A percentile compares a stretch with the other conserved stretches of the same genome.
Evolutionary conservation across 2,113 vertebrate genomes (phyloP).

Genomic region (Lampris megalopsis): DNA sequence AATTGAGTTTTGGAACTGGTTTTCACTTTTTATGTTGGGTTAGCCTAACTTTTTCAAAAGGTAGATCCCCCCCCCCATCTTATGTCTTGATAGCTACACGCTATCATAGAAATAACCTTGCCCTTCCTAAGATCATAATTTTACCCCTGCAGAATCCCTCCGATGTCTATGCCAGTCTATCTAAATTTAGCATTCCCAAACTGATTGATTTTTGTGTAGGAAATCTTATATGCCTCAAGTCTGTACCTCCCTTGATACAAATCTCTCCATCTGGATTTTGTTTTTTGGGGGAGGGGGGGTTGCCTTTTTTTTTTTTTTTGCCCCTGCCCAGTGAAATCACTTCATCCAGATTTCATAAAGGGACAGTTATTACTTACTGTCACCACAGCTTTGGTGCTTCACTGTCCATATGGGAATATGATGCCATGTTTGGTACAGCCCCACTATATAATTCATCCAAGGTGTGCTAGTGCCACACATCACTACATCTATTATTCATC

Average conservation of each 20-base stretch:
- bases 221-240: conserved; percentile 62
- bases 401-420: conserved; percentile 49
- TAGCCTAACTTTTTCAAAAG: not conserved
- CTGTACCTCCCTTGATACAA: conserved; percentile 63
- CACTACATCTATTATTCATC: conserved; percentile 75
- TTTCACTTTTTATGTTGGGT: no score
- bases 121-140: no score
- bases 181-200: conserved; percentile 47
- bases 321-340: conserved; percentile 21
- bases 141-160: not conserved
- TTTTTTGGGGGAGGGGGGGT: conserved; percentile 58
- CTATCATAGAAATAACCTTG: no score
- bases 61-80: conserved; percentile 22
- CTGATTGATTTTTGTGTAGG: conserved; percentile 39
- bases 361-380: conserved; percentile 52
- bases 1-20: no score
- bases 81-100: no score
- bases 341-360: conserved; percentile 49
- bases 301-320: conserved; percentile 53
- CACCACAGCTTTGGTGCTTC: conserved; percentile 44
- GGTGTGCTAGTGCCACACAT: conserved; percentile 53
- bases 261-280: conserved; percentile 62
- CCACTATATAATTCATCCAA: conserved; percentile 63
- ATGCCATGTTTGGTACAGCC: conserved; percentile 39
- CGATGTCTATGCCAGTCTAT: conserved; percentile 8